Evolutionary conservation across 2,113 vertebrate genomes (phyloP).

Genomic region (Gymnogyps californianus): DNA sequence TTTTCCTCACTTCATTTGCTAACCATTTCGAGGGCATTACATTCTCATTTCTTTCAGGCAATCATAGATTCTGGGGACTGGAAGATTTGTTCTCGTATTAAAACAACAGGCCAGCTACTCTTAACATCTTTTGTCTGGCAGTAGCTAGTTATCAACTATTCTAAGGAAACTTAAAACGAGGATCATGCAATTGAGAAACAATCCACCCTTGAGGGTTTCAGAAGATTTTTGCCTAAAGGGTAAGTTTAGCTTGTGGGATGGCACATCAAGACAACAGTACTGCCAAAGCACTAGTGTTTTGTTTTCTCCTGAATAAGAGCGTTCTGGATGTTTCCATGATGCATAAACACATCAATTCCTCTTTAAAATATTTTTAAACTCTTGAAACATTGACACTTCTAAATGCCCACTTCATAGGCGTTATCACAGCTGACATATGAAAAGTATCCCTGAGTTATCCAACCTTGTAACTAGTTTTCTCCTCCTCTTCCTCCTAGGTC

Average conservation of each 20-base stretch:
- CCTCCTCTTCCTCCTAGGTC: not conserved
- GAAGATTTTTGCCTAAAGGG: not conserved
- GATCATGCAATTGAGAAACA: not conserved
- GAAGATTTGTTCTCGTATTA: not conserved
- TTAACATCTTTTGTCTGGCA: not conserved
- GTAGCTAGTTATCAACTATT: not conserved
- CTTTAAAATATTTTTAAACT: not conserved
- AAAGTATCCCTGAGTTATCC: not conserved
- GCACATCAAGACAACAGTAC: not conserved
- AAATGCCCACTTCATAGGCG: not conserved
- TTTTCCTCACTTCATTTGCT: slow-evolving; percentile 54
- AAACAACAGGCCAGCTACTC: not conserved
- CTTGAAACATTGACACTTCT: not conserved
- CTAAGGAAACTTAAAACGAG: not conserved
- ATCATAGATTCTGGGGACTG: not conserved
- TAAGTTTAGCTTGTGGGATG: not conserved
- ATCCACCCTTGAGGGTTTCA: not conserved
- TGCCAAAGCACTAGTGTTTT: not conserved
- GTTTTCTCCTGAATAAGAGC: not conserved
- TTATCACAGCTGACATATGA: not conserved
- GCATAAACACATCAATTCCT: not conserved
- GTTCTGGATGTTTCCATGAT: not conserved
- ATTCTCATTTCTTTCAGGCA: slow-evolving; percentile 16
- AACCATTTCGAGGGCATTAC: slow-evolving; percentile 12
- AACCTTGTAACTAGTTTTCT: not conserved